Base-by-base conservation (phyloP, 1,140 invertebrate genomes). In the Scaptomyza hsui region DNA sequence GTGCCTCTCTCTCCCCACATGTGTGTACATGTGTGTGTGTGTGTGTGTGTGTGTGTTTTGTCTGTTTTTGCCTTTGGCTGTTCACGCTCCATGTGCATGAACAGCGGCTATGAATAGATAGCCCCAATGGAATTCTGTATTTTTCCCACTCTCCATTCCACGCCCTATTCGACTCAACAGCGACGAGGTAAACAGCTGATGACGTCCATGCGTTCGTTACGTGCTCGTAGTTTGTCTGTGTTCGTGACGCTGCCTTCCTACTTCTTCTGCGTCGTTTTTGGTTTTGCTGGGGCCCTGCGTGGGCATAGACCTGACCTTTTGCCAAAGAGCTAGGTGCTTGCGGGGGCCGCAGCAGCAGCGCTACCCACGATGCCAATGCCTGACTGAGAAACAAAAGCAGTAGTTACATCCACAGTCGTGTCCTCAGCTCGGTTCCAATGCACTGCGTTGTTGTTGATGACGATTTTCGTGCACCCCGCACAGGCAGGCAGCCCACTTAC, bases 201-300 rank as follows among this genome's bases (percentile, higher is more conserved):
- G 81, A 86, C 81, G 81, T 86, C 59, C 78, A 88, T 86, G 82
- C 82, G 78, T 78, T 75, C 39, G 71, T 80, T 88, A 85, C 82
- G 78, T 85, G 81, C 26, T 64, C 60, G 29, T 44, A 41, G 26
- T 55, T 18, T 63, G 26, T 12, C 56, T 37, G 32, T 37, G 32
- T 37, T 3, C 3, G 32, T 37, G 32, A 37, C 32, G 32, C 32
- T 51, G 1, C n/a, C 35, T 7, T 26, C 15, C 35, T 7, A 19
- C 15, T 15, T 2, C 3, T 19, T 44, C 59, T 55, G 32, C 47
- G 6, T 29, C 26, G 26, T 29, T 29, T 29, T 9, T 29, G 26
- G 6, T 29, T 29, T 29, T 9, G 16, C 4, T 48, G 13, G 47
- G 26, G 29, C 44, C 12, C 13, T 72, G 53, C 69, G 63, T 72